Evolutionary conservation across 2,888 invertebrate genomes (phyloP).

Genomic region (Rotaria socialis): DNA sequence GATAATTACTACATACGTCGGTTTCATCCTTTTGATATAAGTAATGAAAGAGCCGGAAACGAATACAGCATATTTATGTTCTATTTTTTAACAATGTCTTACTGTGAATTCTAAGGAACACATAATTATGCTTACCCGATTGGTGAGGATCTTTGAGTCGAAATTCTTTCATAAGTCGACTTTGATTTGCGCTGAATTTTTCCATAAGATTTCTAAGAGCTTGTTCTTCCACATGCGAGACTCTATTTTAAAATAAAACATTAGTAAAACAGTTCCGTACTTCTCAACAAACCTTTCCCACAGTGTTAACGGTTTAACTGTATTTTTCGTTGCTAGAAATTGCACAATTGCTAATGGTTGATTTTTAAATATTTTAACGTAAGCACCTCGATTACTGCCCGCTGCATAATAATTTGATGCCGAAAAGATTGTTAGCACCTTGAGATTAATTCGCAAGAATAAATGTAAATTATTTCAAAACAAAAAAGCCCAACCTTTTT

Average conservation of each 20-base stretch:
- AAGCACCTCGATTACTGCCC: slow-evolving; percentile 86
- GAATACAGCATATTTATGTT: too few species aligned
- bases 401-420: slow-evolving; percentile 94
- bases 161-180: slow-evolving; percentile 71
- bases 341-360: slow-evolving; percentile 76
- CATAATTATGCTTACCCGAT: slow-evolving; percentile 66
- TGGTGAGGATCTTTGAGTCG: slow-evolving; percentile 69
- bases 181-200: slow-evolving; percentile 70
- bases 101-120: too few species aligned
- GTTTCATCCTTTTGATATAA: too few species aligned
- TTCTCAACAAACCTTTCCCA: slow-evolving; percentile 48
- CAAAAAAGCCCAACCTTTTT: slow-evolving; percentile 66
- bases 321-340: slow-evolving; percentile 63
- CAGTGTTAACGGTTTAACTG: slow-evolving; percentile 48
- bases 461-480: too few species aligned
- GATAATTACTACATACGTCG: too few species aligned
- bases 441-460: slow-evolving; percentile 46
- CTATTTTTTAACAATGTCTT: too few species aligned
- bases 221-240: slow-evolving; percentile 67
- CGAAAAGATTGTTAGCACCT: slow-evolving; percentile 88
- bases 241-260: neutral
- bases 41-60: too few species aligned
- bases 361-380: slow-evolving; percentile 68
- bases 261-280: too few species aligned
- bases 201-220: slow-evolving; percentile 78